phyloP scores from a whole-genome alignment of 1,140 invertebrate species.

The Meloidogyne exigua region DNA sequence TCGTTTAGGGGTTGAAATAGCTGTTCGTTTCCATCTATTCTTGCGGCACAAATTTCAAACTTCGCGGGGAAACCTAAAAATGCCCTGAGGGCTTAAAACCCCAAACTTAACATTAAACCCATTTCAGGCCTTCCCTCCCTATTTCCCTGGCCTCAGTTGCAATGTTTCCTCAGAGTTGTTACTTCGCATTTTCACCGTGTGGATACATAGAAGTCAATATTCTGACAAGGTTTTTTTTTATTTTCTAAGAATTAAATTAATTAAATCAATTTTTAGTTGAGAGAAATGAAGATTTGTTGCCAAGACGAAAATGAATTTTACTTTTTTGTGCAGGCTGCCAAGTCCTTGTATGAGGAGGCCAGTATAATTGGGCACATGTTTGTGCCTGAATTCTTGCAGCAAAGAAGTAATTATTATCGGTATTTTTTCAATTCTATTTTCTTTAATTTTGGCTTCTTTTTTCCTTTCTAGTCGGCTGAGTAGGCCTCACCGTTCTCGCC shows the following conservation, averaged over 20 bases:
- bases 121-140: conserved; percentile 42
- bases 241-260: conserved; percentile 6
- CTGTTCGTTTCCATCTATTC: no score
- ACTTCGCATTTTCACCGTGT: conserved; percentile 44
- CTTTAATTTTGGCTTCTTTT: no score
- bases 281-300: conserved; percentile 46
- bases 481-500: conserved; percentile 24
- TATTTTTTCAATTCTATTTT: neutral
- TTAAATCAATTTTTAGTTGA: conserved; percentile 4
- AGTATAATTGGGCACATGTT: conserved; percentile 28
- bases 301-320: conserved; percentile 29
- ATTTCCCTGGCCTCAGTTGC: conserved; percentile 37
- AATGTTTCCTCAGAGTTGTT: conserved; percentile 34
- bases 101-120: no score
- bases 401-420: conserved; percentile 8
- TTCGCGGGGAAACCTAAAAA: no score
- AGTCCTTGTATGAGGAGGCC: conserved; percentile 25
- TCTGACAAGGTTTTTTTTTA: conserved; percentile 35
- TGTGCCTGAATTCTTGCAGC: conserved; percentile 23
- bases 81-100: no score
- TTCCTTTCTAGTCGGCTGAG: neutral
- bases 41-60: no score
- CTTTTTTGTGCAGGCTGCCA: conserved; percentile 27
- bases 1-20: no score
- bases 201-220: conserved; percentile 38